These are phyloP conservation scores for Orchesella cincta DNA, from an alignment of 1,140 invertebrate species.

Conservation along the genomic window DNA sequence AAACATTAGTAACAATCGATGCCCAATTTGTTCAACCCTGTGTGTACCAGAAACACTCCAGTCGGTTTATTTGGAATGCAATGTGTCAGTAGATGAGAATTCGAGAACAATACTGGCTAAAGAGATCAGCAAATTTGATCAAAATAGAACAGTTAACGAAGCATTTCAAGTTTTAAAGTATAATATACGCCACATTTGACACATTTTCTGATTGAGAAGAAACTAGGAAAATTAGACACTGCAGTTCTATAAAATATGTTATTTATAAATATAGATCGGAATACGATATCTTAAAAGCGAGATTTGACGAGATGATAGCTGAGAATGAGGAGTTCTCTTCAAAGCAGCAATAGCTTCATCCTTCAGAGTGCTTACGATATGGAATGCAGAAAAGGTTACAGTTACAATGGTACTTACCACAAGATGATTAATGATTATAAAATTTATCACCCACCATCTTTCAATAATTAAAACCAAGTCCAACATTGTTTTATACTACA, in stretches of 20 bases:
- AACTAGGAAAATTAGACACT: background rate
- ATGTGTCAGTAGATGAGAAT: background rate
- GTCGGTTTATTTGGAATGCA: slow-evolving; percentile 21
- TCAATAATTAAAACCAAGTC: slow-evolving; percentile 16
- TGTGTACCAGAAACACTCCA: slow-evolving; percentile 1
- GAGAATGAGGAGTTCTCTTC: slow-evolving; percentile 14
- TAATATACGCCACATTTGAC: background rate
- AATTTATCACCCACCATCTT: slow-evolving; percentile 26
- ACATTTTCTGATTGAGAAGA: background rate
- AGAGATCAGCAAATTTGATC: background rate
- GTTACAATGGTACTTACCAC: slow-evolving; percentile 17
- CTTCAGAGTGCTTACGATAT: slow-evolving; percentile 33
- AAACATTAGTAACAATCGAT: slow-evolving; percentile 9
- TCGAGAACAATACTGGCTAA: background rate
- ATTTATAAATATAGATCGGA: slow-evolving; percentile 7
- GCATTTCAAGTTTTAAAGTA: background rate
- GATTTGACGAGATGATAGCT: slow-evolving; percentile 1
- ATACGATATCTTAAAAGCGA: slow-evolving; percentile 22
- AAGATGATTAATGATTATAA: background rate
- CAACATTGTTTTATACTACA: slow-evolving; percentile 10
- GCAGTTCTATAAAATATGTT: background rate
- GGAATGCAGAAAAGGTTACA: slow-evolving; percentile 21
- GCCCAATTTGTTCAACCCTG: background rate
- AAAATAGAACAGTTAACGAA: background rate
- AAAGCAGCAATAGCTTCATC: background rate